Evolutionary conservation across 2,888 invertebrate species (phyloP), one percentile per base, ranked within the genome.

Genomic region (Lasioglossum vierecki): DNA sequence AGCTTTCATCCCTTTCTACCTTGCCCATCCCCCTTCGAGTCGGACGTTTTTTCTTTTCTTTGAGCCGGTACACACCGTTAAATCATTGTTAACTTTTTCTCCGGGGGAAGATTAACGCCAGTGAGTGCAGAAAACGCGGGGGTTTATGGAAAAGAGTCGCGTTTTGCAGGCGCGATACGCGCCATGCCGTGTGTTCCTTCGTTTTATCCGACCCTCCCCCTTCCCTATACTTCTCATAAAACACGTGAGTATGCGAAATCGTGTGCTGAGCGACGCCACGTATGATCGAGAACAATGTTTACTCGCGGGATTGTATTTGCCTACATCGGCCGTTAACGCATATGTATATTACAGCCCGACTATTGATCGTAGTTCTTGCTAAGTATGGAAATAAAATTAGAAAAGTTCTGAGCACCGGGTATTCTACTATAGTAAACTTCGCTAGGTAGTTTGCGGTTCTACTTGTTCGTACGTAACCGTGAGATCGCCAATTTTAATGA

Each of bases 11-110:
- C 63, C 18, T 18, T 30, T 13, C 30, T 8, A 15, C 63, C 8
- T 1, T n/a, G 18, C 22, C 22, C 71, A 5, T 39, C 22, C 6
- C 60, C 6, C 44, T 26, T 39, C 18, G 22, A 26, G 22, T 5
- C 4, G 6, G 18, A 53, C 35, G 11, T 22, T 73, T 63, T 72
- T 57, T 68, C 22, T 35, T 11, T 74, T 49, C 60, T 53, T 83
- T 44, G 41, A 15, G 22, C 26, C 9, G 26, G 68, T 68, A 26
- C 41, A 63, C 53, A 63, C 53, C 79, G 79, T 79, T 82, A 84
- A 86, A 84, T 84, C 82, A 84, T 84, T 84, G 84, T 84, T 86
- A 82, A 82, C 77, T 77, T 84, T 86, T 84, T 84, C 68, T 30
- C 63, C 63, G 60, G 53, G 49, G 53, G 73, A 77, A 83, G 85